Conservation (phyloP, 2,113 vertebrate species). For the Mungos mungo region DNA sequence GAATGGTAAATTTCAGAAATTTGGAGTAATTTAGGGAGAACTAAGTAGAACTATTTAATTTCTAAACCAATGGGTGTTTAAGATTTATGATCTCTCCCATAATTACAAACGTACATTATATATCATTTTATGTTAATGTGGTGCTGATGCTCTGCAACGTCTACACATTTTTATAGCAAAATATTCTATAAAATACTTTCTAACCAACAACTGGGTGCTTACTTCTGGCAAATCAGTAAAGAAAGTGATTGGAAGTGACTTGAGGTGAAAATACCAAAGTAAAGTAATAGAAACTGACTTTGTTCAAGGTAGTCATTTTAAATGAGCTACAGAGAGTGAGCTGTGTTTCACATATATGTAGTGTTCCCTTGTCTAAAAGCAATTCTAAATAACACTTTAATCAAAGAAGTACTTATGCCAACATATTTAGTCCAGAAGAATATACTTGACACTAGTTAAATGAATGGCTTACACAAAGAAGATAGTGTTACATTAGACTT, state of each 20-base stretch:
- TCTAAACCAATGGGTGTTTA: slow-evolving; percentile 77
- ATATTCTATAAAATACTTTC: slow-evolving; percentile 49
- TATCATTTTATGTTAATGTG: slow-evolving; percentile 72
- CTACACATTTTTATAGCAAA: slow-evolving; percentile 54
- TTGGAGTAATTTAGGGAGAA: slow-evolving; percentile 74
- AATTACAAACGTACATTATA: slow-evolving; percentile 73
- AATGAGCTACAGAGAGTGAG: slow-evolving; percentile 58
- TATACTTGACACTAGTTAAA: slow-evolving; percentile 75
- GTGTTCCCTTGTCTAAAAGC: slow-evolving; percentile 68
- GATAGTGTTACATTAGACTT: slow-evolving; percentile 72
- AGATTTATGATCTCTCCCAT: slow-evolving; percentile 75
- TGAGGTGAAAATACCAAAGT: neutral
- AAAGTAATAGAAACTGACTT: slow-evolving; percentile 7
- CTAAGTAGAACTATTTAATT: slow-evolving; percentile 76
- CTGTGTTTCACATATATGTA: slow-evolving; percentile 66
- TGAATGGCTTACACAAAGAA: slow-evolving; percentile 72
- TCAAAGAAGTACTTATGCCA: slow-evolving; percentile 71
- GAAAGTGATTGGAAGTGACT: slow-evolving; percentile 17
- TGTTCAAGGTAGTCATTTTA: slow-evolving; percentile 55
- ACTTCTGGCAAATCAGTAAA: neutral
- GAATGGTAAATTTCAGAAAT: slow-evolving; percentile 76
- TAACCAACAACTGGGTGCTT: slow-evolving; percentile 38
- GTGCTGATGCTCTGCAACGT: slow-evolving; percentile 39
- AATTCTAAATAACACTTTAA: slow-evolving; percentile 75
- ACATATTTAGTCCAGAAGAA: slow-evolving; percentile 72